Evolutionary conservation across 2,797 vertebrate genomes (phyloP).

Genomic region (Pseudochirops corinnae): DNA sequence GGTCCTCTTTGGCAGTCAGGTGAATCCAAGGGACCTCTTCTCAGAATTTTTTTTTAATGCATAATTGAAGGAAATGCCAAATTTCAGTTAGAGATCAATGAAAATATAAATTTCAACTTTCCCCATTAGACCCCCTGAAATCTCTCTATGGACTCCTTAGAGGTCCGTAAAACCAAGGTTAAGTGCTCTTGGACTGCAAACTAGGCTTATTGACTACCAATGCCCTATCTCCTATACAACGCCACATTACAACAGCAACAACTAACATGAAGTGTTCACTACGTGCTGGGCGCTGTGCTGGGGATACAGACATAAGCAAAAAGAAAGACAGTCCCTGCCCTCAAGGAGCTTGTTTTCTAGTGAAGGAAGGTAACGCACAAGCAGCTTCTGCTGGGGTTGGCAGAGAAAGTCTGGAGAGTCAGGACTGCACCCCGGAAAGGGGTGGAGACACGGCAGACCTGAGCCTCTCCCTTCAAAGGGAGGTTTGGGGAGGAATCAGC

Average conservation of each 20-base stretch:
- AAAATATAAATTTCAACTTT: neutral
- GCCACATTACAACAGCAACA: neutral
- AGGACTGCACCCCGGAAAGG: neutral
- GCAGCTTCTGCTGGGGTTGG: neutral
- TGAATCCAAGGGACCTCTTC: neutral
- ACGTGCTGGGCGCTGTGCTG: neutral
- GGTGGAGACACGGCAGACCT: neutral
- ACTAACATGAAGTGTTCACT: neutral
- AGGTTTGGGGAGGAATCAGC: neutral
- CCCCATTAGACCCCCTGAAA: neutral
- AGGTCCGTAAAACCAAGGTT: neutral
- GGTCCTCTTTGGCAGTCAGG: neutral
- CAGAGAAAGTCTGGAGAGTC: neutral
- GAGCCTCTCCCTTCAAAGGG: neutral
- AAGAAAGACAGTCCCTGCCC: neutral
- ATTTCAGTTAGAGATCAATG: neutral
- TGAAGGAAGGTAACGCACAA: neutral
- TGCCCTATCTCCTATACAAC: neutral
- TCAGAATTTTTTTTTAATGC: neutral
- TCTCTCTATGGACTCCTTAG: neutral
- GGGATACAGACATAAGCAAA: neutral
- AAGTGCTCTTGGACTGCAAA: neutral
- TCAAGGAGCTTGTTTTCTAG: neutral
- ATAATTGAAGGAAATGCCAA: neutral
- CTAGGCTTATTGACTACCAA: neutral